A percentile compares a stretch with the other conserved stretches of the same genome.
Conservation (phyloP, 2,797 vertebrate genomes). For the Anguilla marmorata region DNA sequence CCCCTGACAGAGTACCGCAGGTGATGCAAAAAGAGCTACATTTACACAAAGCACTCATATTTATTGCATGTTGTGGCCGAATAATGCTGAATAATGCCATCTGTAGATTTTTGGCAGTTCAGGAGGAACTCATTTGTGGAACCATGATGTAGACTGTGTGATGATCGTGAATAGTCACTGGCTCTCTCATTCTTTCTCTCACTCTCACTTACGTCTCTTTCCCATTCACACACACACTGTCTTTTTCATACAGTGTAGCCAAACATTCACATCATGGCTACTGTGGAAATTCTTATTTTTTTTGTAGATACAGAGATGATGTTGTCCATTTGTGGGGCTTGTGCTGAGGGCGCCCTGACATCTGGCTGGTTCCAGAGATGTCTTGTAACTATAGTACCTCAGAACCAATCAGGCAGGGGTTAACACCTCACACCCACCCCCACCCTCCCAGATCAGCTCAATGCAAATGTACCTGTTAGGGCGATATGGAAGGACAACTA, state of each 20-base stretch:
- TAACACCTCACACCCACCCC: background rate
- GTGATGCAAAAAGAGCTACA: conserved; percentile 56
- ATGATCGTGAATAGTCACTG: background rate
- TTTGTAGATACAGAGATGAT: background rate
- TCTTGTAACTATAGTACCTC: background rate
- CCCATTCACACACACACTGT: background rate
- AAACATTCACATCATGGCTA: background rate
- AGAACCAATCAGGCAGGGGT: background rate
- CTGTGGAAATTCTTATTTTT: background rate
- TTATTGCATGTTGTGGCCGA: background rate
- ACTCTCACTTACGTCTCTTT: background rate
- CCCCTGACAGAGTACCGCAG: conserved; percentile 84
- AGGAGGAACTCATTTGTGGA: background rate
- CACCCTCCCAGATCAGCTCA: background rate
- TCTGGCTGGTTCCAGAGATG: no score
- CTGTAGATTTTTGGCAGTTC: background rate
- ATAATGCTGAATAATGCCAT: background rate
- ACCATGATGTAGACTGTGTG: background rate
- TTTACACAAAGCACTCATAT: background rate
- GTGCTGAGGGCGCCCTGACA: no score
- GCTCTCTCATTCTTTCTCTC: background rate
- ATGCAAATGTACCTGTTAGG: background rate
- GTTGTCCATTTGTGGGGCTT: no score
- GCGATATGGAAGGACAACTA: background rate
- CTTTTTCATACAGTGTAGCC: background rate